Base-by-base conservation (phyloP, 2,888 invertebrate genomes). In the Caenorhabditis wallacei region DNA sequence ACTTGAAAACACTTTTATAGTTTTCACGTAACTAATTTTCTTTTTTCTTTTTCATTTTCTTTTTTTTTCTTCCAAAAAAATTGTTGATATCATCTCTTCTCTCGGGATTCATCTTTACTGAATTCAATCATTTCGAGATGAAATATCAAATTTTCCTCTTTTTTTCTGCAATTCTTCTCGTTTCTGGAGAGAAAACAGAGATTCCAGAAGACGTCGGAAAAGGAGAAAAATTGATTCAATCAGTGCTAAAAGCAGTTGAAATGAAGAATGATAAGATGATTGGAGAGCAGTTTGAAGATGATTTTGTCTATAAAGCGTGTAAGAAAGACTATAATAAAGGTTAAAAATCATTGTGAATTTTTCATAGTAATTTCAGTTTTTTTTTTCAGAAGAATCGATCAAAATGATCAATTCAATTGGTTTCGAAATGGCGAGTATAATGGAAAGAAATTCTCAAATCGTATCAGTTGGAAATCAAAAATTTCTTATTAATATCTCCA, bases 151-250 rank as follows among this genome's bases (percentile, higher is more conserved):
- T 46, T 26, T 43, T 64, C 20, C 2, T 48, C 18, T 11, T 51
- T 13, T 30, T 64, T 46, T 64, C 30, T 30, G 22, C 64, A 26
- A 4, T 64, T n/a, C 11, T 61, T 18, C 63, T 48, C 2, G 56
- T 11, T 8, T 51, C 35, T 35, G 18, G 18, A 26, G 16, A 18
- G 2, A 8, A 18, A 20, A 30, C 20, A 3, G 18, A 64, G 30
- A 64, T 18, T 1, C 66, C 66, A 53, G 37, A 53, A 24, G 66
- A 66, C 5, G 66, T 66, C 3, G 53, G 16, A 16, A 66, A 66
- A 53, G 66, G 66, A 40, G 66, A 66, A 22, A 35, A 66, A n/a
- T 35, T 66, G 53, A 18, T 66, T 66, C 66, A 51, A 53, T 30
- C 35, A 7, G 18, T 66, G 40, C 51, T 66, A 53, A 66, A 53